Conservation (phyloP, 2,797 vertebrate species). For the Taeniopygia guttata region DNA sequence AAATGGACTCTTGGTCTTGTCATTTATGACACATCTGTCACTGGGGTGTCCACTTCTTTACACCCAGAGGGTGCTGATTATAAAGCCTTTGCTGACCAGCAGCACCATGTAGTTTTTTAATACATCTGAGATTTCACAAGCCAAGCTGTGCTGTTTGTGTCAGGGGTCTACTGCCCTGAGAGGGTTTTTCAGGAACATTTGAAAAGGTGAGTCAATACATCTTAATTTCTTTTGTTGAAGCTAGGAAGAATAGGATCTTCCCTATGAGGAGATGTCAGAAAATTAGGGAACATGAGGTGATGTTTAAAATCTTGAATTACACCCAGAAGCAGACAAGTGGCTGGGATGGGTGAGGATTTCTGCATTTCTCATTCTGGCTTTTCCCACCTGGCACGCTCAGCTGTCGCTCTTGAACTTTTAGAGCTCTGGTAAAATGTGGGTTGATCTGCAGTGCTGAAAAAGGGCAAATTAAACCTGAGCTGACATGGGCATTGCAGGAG, state of each 20-base stretch:
- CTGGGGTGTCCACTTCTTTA: not conserved
- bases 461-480: not conserved
- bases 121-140: not conserved
- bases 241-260: not conserved
- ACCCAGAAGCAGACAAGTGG: not conserved
- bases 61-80: not conserved
- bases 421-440: not conserved
- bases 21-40: accelerated
- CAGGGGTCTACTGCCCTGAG: not conserved
- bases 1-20: not conserved
- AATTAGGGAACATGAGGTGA: not conserved
- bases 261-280: not conserved
- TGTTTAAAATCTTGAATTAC: not conserved
- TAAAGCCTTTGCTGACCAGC: not conserved
- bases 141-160: not conserved
- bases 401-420: not conserved
- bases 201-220: not conserved
- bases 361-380: not conserved
- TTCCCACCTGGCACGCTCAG: not conserved
- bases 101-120: accelerated
- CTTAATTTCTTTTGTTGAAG: not conserved
- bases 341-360: not conserved
- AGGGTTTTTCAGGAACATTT: not conserved
- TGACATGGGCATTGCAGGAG: not conserved
- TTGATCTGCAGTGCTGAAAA: not conserved